Evolutionary conservation across 2,797 vertebrate genomes (phyloP).

Genomic region (Pteropus rufus): DNA sequence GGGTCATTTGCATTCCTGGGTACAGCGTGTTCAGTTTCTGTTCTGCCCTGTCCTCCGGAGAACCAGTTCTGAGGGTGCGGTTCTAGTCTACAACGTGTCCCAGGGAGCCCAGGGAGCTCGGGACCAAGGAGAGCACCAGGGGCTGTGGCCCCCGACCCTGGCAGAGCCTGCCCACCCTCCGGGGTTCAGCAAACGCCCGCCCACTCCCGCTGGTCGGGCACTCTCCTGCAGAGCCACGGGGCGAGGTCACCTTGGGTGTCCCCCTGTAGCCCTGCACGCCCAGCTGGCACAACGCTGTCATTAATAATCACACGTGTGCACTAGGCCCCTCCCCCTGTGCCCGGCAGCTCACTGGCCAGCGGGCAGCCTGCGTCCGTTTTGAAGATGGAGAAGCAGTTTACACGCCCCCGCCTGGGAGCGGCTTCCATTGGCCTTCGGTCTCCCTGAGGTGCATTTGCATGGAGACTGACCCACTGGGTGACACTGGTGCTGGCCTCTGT

Average conservation of each 20-base stretch:
- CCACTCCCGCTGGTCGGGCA: background rate
- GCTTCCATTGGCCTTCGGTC: too few species aligned
- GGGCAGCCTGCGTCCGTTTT: accelerated
- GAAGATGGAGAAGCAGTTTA: background rate
- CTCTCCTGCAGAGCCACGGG: background rate
- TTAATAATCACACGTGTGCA: accelerated
- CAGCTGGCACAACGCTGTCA: background rate
- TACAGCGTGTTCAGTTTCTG: conserved; percentile 31
- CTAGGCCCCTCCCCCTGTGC: background rate
- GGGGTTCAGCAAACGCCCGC: background rate
- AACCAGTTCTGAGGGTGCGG: background rate
- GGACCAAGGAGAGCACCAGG: background rate
- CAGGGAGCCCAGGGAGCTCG: background rate
- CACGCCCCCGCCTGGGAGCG: accelerated
- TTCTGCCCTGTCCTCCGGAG: background rate
- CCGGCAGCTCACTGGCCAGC: background rate
- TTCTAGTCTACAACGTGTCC: background rate
- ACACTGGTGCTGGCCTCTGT: background rate
- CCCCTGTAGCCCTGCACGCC: background rate
- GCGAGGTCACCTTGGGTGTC: background rate
- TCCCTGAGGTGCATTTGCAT: background rate
- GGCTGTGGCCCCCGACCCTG: background rate
- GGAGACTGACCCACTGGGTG: accelerated
- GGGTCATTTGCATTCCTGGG: conserved; percentile 30
- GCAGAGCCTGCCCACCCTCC: background rate